Evolutionary conservation across 2,888 invertebrate species (phyloP), one percentile per base, ranked within the genome.

Genomic region (Formica aserva): DNA sequence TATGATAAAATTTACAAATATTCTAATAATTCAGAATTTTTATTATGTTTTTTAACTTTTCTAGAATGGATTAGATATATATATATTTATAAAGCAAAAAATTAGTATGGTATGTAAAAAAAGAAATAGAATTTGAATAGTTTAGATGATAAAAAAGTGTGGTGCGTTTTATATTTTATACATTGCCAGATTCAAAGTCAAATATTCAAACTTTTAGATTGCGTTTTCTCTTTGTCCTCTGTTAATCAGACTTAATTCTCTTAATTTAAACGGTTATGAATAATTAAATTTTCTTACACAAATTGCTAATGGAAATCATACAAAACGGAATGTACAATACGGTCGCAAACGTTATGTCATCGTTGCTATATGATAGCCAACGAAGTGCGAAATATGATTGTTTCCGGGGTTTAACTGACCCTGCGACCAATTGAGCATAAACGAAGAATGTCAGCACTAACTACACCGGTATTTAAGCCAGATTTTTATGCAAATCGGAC

Each of bases 331-430:
- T 52, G 2, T n/a, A n/a, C 8, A n/a, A 8, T 52, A 52, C 8
- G 8, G 2, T 55, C 77, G 57, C 75, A 32, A 75, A 15, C 13
- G 57, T 77, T 77, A 69, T 29, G n/a, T 57, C 71, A 63, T 18
- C 8, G 13, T 62, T 57, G 41, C 32, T 29, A 29, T n/a, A 75
- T 45, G 45, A 26, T 26, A 55, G 63, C 29, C 66, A 82, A 88
- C 52, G 75, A 87, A 67, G 57, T 60, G 78, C 78, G 45, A 88
- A 80, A 80, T 82, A 52, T 72, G 75, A 75, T 75, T 65, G 84
- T 88, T 88, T 88, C 74, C 84, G 82, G 78, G 82, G 63, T 77
- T 82, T 62, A 82, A 80, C 71, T 85, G 83, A 87, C 85, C 78
- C 62, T 80, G 84, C 67, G 41, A 62, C 55, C 76, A 84, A 86